Conservation (phyloP, 2,113 vertebrate genomes). For the Zosterops borbonicus region DNA sequence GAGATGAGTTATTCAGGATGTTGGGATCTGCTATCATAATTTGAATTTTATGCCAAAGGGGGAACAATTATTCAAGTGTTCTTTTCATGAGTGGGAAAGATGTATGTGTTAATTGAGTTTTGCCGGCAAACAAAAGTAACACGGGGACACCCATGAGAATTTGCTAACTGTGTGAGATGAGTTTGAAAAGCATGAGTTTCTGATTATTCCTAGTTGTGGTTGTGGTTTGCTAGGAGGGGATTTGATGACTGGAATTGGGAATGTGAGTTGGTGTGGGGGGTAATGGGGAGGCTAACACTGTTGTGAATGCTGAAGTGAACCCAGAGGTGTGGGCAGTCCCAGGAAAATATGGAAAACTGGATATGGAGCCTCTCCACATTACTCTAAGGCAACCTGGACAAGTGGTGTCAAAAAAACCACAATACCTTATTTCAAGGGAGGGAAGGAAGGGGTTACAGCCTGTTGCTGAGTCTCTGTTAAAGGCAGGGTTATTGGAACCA, state of each 20-base stretch:
- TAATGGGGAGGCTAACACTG: not conserved
- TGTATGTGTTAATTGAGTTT: not conserved
- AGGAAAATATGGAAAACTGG: not conserved
- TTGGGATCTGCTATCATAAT: not conserved
- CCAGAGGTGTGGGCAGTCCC: not conserved
- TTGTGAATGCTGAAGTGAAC: no score
- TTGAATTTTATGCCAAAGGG: not conserved
- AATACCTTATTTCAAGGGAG: not conserved
- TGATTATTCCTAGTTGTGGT: not conserved
- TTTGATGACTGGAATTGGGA: not conserved
- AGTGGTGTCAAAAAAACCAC: not conserved
- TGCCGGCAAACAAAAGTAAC: not conserved
- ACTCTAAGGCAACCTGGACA: not conserved
- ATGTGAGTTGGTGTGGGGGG: no score
- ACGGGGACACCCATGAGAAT: no score
- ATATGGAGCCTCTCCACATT: not conserved
- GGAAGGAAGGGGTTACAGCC: not conserved
- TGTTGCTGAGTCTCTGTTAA: no score
- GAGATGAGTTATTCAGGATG: no score
- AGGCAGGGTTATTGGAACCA: no score
- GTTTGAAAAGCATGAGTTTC: not conserved
- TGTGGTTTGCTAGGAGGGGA: not conserved
- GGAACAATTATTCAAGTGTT: not conserved
- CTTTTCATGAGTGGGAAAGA: not conserved
- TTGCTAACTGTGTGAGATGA: not conserved